phyloP scores from a whole-genome alignment of 1,140 invertebrate species.

The Euwallacea similis region DNA sequence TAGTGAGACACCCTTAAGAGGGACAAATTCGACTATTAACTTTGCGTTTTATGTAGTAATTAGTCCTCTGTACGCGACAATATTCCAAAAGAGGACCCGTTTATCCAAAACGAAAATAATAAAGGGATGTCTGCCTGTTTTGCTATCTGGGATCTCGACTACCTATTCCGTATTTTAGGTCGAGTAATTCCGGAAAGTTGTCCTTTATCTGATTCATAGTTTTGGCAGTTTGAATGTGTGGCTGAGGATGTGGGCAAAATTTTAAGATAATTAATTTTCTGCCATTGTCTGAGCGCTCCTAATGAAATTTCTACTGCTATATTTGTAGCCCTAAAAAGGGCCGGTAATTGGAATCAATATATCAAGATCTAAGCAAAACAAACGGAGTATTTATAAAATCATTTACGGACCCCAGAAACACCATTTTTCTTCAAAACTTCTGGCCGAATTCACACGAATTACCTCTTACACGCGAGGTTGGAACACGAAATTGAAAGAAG shows the following conservation, averaged over 20 bases:
- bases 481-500: constrained; percentile 25
- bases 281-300: too few species aligned
- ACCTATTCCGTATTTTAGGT: constrained; percentile 3
- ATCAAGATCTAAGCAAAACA: constrained; percentile 20
- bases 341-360: constrained; percentile 15
- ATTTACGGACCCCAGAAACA: constrained; percentile 25
- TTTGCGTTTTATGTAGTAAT: constrained; percentile 23
- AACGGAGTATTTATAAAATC: constrained; percentile 29
- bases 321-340: too few species aligned
- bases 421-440: constrained; percentile 33
- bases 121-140: constrained; percentile 1
- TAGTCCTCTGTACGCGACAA: constrained; percentile 22
- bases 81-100: constrained; percentile 9
- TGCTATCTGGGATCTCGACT: constrained; percentile 15
- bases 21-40: constrained; percentile 25
- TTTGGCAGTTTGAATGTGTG: too few species aligned
- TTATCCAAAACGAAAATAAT: constrained; percentile 15
- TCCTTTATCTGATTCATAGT: too few species aligned
- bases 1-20: constrained; percentile 14
- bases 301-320: too few species aligned
- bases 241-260: too few species aligned
- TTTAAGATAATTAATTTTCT: too few species aligned
- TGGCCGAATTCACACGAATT: constrained; percentile 31
- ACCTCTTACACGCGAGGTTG: constrained; percentile 17
- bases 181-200: background rate